Base-by-base conservation (phyloP, 2,113 vertebrate species). In the Peromyscus polionotus region DNA sequence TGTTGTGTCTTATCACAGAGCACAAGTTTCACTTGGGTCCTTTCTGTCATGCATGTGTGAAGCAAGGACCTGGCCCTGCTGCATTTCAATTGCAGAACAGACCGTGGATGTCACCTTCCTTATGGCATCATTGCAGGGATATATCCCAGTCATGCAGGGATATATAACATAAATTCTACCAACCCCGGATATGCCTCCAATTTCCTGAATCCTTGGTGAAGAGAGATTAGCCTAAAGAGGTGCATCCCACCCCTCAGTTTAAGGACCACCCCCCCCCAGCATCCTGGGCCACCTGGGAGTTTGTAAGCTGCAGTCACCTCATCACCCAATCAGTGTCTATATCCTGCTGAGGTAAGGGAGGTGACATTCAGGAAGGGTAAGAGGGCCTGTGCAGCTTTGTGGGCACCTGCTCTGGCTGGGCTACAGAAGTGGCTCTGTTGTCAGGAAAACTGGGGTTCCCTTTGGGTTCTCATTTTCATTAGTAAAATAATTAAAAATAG, bases 241-340 rank as follows among this genome's bases (percentile, higher is more conserved):
- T 42, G 24, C 7, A 17, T 17, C 33, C 68, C 5, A 26, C 20
- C 80, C 14, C 26, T 77, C 42, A 48, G 45, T 28, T n/a, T 4
- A 13, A 59, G 20, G 63, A 28, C 51, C 51, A 5, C 48, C 9
- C 20, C 48, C 19, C 8, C 24, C 4, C 17, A 9, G 59, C 7
- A 51, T 39, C 91, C 13, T 48, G 13, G 54, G 28, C 59, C 68
- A 75, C 3, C 10, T 20, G 33, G 83, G 81, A 86, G 81, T 24
- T 13, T 2, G 11, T 7, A 0, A 45, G 63, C 77, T 31, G 2
- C 57, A 42, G 45, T 20, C 4, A 14, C 59, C 8, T 20, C 59
- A 36, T 33, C 31, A 24, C 75, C 8, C 0, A 1, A 45, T 80
- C 14, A 1, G 61, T 61, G 68, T 7, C 4, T 1, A 0, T 26